Evolutionary conservation across 2,888 invertebrate species (phyloP), one percentile per base, ranked within the genome.

Genomic region (Liposcelis brunnea): DNA sequence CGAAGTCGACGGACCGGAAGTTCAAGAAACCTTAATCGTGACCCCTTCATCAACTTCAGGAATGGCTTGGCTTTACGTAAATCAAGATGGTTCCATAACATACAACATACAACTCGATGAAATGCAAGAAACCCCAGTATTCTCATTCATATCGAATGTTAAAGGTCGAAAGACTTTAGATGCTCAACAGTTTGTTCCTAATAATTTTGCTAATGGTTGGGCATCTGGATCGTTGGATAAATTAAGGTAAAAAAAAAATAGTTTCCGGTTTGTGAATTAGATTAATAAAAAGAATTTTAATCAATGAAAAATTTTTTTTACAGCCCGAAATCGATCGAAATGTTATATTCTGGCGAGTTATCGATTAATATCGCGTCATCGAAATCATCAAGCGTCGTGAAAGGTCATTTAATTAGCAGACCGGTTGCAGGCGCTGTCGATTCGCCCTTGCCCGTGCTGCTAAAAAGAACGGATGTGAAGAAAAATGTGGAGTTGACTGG

Each of bases 291-390:
- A 26, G 26, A 26, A 26, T 26, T 6, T 26, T 26, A 26, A 26
- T 26, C 8, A 26, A 26, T 26, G 4, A 26, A 26, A 4, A 26
- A 26, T 26, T 26, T 26, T 26, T 8, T 26, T 26, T 26, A 6
- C 8, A 26, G 26, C 26, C 26, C 26, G 26, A 26, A 26, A 26
- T 78, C 87, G 2, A 69, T 89, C 38, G 86, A 87, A 53, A 80
- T 85, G 0, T 62, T 91, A 18, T 84, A 89, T 58, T 77, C 77
- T 44, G 86, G 84, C 1, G 83, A 84, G 52, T 65, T 90, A 16
- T 79, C 76, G 14, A 75, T 90, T 0, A 81, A 80, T 56, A 79
- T 89, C 12, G 77, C 72, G 0, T 71, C 74, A 2, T 69, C 71
- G 12, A 68, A 68, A 35, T 65, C 71, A 11, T 64, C 65, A 1